Evolutionary conservation across 2,113 vertebrate species (phyloP).

Genomic region (Craseonycteris thonglongyai): DNA sequence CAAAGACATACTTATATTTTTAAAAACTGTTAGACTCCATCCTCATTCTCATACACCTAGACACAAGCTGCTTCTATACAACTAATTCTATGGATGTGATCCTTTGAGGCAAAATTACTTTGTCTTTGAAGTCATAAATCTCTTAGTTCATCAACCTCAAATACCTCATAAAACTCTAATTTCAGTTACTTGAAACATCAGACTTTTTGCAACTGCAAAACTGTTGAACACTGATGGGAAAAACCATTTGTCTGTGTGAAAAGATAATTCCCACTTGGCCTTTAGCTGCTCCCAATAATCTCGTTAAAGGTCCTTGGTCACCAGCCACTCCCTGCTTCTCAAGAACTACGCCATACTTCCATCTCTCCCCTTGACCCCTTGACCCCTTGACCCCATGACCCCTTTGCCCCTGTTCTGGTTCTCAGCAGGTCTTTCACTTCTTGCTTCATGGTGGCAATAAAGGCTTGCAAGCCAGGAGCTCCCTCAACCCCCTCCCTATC

Average conservation of each 20-base stretch:
- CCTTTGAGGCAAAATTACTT: not conserved
- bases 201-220: not conserved
- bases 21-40: not conserved
- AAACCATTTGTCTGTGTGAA: not conserved
- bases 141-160: not conserved
- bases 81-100: not conserved
- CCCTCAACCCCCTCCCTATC: no score
- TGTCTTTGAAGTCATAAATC: not conserved
- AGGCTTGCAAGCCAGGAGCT: not conserved
- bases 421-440: not conserved
- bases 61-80: not conserved
- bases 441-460: not conserved
- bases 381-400: no score
- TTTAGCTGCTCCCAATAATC: not conserved
- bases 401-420: not conserved
- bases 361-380: not conserved
- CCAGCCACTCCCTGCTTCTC: not conserved
- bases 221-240: not conserved
- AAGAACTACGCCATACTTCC: not conserved
- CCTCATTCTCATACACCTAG: not conserved
- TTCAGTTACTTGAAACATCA: not conserved
- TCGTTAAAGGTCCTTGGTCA: not conserved
- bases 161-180: not conserved
- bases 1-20: slow-evolving; percentile 13
- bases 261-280: not conserved